phyloP scores from a whole-genome alignment of 2,797 vertebrate genomes.

The Danio albolineatus region DNA sequence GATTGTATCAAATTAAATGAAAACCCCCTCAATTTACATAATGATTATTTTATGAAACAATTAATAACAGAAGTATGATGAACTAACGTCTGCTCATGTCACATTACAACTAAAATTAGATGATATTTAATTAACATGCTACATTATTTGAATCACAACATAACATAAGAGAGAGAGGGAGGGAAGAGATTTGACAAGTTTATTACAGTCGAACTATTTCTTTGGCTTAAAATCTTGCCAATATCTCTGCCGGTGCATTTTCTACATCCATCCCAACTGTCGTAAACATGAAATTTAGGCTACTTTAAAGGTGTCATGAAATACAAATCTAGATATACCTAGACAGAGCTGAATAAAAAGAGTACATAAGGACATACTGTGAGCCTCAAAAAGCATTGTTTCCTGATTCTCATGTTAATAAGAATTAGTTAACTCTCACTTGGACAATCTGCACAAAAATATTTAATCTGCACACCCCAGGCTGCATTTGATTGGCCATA shows the following conservation, averaged over 20 bases:
- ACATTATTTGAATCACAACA: conserved; percentile 45
- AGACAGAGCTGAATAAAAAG: too few species aligned
- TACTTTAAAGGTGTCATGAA: too few species aligned
- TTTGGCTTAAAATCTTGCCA: neutral
- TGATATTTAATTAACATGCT: conserved; percentile 51
- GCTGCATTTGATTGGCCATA: too few species aligned
- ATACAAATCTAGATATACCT: too few species aligned
- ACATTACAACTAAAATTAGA: conserved; percentile 32
- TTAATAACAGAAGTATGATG: conserved; percentile 69
- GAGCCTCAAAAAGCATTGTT: too few species aligned
- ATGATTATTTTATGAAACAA: conserved; percentile 73
- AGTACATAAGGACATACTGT: too few species aligned
- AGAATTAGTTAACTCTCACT: too few species aligned
- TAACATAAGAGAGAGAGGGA: conserved; percentile 16
- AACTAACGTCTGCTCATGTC: conserved; percentile 70
- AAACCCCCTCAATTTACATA: conserved; percentile 74
- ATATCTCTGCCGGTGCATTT: too few species aligned
- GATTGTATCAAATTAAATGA: conserved; percentile 74
- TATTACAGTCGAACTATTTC: neutral
- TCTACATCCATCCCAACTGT: neutral
- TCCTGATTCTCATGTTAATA: too few species aligned
- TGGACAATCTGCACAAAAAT: too few species aligned
- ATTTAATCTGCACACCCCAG: too few species aligned
- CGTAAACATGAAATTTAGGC: neutral
- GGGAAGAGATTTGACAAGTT: neutral